Evolutionary conservation across 2,888 invertebrate species (phyloP), one percentile per base, ranked within the genome.

Genomic region (Sericinus montela): DNA sequence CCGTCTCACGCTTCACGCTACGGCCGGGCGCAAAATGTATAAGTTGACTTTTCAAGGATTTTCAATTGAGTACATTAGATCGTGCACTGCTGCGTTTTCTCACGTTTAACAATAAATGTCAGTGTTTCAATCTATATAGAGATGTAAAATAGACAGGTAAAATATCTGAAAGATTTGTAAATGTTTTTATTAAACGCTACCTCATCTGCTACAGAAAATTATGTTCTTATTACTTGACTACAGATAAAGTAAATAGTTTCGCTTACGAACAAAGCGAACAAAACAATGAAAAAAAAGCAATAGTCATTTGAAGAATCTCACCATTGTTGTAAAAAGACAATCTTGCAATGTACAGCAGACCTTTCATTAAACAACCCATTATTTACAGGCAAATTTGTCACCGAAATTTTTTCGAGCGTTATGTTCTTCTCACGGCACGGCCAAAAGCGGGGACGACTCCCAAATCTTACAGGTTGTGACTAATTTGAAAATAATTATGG

Each of bases 401-500:
- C 42, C 42, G 38, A 48, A 48, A 48, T 38, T 19, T 41, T 30
- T 19, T 36, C 13, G 19, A 15, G 15, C 37, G 41, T 40, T 25
- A 40, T 47, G 52, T 43, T 45, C 46, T 45, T 51, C 61, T 56
- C 63, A 63, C 62, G 60, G 49, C 56, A 54, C 37, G 41, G 23
- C 51, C 48, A 37, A 36, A 51, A 52, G 48, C 53, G 55, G n/a
- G n/a, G 55, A 56, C 52, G 55, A 48, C 52, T 52, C 60, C 50
- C 29, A 79, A 73, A 69, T 73, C 69, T 65, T 61, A 70, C 67
- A 69, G 28, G 77, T 78, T 74, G 75, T 72, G 70, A 73, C 78
- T 85, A 85, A 86, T 86, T 78, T 71, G 78, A 79, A 85, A 69
- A 85, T 86, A 86, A 86, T 85, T 80, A 77, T 66, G 67, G 59